Evolutionary conservation across 2,888 invertebrate species (phyloP), one percentile per base, ranked within the genome.

Genomic region (Rhagonycha lutea): DNA sequence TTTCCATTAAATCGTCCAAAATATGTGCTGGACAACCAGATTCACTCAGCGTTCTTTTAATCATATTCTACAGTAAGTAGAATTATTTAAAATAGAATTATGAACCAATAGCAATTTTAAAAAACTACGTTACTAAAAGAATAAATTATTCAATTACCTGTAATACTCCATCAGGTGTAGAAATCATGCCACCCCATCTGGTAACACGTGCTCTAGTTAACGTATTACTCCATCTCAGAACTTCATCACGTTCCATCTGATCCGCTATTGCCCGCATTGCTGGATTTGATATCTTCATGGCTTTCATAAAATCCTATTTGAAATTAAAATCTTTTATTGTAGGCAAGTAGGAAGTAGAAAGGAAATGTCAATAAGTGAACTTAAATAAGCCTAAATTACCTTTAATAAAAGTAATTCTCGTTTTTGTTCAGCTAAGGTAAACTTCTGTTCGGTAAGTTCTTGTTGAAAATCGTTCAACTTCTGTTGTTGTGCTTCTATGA

Each of bases 171-270:
- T 98, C 98, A 0, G 98, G 98, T 11, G 98, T 98, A 28, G 98
- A 98, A 84, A 98, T 98, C 97, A 98, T 98, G 73, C 98, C 98
- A 72, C 98, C 98, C 98, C 98, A 98, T 75, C 98, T 91, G 0
- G 97, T 97, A 65, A 98, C 98, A 76, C 97, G 89, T 14, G 97
- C 97, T 67, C 96, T 89, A 0, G 95, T 90, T 68, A 97, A 88
- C 0, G 95, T 93, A 82, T 92, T 93, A 67, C 96, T 95, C 97
- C 97, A 97, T 83, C 96, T 91, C 61, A 95, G 91, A 75, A 98
- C 96, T 88, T 98, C 98, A 85, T 97, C 97, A 72, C 96, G 92
- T 87, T 98, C 98, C 94, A 98, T 96, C 85, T 97, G 96, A 85
- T 97, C 96, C 3, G 97, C 96, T 71, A 97, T 93, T 24, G 96